Evolutionary conservation across 2,113 vertebrate species (phyloP), one percentile per base, ranked within the genome.

Genomic region (Myotis yumanensis): DNA sequence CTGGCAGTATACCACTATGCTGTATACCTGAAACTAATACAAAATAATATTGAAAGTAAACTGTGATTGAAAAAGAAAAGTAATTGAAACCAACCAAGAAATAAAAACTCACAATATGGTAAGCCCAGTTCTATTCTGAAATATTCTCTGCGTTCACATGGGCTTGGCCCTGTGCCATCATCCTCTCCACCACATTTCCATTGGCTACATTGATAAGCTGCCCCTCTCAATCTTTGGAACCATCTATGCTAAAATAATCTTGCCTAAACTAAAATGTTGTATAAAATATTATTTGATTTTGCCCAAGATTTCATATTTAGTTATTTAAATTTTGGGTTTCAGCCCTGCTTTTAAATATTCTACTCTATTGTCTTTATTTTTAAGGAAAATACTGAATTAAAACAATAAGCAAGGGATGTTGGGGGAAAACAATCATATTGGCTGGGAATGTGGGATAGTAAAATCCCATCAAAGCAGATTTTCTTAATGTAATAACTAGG

Each of bases 71-170:
- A 46, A 75, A 46, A 30, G 14, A 28, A 75, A 46, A 46, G 28
- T 23, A 28, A 15, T 28, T 28, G 16, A 75, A 75, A 46, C 72
- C 40, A 83, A 72, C 10, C 71, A 57, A 64, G 11, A 79, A 81
- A 82, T 22, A 83, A 28, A 89, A 40, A 20, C 23, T 52, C n/a
- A 54, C 32, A 62, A 12, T 79, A 22, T 51, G 9, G 17, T 54
- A 62, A 91, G 25, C 54, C 20, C 83, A 43, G n/a, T 64, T 89
- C 51, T 87, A 23, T 54, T 18, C 23, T 72, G 3, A 94, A 87
- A 25, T 66, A 48, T 54, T 40, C 18, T 85, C 46, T 87, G 16
- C 4, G 12, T 79, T 92, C 51, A 23, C 51, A 3, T 84, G 11
- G 4, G 11, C 16, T 52, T 84, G 1, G 46, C 30, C 25, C 69